A percentile compares a stretch with the other conserved stretches of the same genome.
These are phyloP conservation scores for Campoplex capitator DNA, from an alignment of 2,888 invertebrate species.

Conservation along the genomic window DNA sequence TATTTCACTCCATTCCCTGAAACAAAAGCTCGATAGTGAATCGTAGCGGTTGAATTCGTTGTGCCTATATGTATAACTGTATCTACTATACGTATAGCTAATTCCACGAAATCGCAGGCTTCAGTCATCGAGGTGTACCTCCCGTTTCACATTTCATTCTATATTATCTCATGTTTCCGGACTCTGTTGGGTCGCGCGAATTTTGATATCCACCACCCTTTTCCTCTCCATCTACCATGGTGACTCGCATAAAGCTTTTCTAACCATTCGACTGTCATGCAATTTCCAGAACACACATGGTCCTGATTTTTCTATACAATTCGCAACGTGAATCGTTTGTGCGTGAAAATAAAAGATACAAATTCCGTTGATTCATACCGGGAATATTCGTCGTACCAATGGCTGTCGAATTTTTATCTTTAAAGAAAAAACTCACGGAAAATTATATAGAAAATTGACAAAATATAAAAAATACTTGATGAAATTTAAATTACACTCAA, in stretches of 20 bases:
- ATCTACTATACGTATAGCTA: background rate
- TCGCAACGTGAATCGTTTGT: conserved; percentile 13
- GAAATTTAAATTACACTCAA: background rate
- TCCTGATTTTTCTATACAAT: background rate
- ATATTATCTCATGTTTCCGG: conserved; percentile 62
- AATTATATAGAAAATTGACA: background rate
- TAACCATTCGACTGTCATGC: conserved; percentile 1
- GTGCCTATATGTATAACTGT: background rate
- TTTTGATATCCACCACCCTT: conserved; percentile 54
- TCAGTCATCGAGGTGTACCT: conserved; percentile 44
- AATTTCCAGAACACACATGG: conserved; percentile 27
- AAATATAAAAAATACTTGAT: background rate
- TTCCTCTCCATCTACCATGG: conserved; percentile 1
- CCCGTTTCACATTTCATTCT: conserved; percentile 62
- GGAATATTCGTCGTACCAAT: background rate
- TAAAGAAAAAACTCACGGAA: background rate
- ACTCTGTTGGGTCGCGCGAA: conserved; percentile 15
- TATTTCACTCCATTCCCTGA: background rate
- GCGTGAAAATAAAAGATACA: conserved; percentile 13
- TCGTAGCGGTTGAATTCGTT: conserved; percentile 28
- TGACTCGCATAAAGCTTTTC: background rate
- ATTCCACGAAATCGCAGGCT: conserved; percentile 37
- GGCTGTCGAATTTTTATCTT: background rate
- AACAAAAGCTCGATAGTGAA: conserved; percentile 24
- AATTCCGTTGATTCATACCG: background rate